Evolutionary conservation across 2,113 vertebrate genomes (phyloP).

Genomic region (Salvelinus namaycush): DNA sequence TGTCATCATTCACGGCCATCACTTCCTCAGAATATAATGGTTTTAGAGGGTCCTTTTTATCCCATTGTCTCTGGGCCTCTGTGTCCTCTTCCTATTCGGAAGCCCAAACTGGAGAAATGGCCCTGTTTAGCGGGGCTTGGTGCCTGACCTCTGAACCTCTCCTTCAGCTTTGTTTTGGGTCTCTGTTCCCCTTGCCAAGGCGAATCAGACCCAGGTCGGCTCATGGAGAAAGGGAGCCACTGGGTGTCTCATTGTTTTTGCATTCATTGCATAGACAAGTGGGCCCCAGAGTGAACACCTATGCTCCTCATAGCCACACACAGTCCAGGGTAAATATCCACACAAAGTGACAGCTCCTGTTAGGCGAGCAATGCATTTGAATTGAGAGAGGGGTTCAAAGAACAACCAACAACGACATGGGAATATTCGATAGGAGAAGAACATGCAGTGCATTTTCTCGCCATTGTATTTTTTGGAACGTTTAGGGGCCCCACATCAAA

Average conservation of each 20-base stretch:
- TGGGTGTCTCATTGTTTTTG: slow-evolving; percentile 78
- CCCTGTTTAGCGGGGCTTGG: slow-evolving; percentile 68
- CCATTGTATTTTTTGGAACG: slow-evolving; percentile 2
- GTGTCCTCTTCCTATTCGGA: slow-evolving; percentile 70
- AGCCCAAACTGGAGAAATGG: slow-evolving; percentile 66
- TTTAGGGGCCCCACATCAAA: neutral
- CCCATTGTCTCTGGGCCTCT: slow-evolving; percentile 78
- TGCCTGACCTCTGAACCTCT: slow-evolving; percentile 71
- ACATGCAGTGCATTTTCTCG: slow-evolving; percentile 51
- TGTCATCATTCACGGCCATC: slow-evolving; percentile 81
- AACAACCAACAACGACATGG: slow-evolving; percentile 58
- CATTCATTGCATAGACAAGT: slow-evolving; percentile 86
- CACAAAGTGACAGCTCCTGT: slow-evolving; percentile 79
- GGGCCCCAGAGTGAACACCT: slow-evolving; percentile 72
- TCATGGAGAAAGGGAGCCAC: slow-evolving; percentile 72
- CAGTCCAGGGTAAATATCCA: slow-evolving; percentile 75
- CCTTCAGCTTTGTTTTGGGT: slow-evolving; percentile 75
- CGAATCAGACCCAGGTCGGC: slow-evolving; percentile 74
- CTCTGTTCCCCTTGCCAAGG: slow-evolving; percentile 75
- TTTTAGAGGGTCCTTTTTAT: slow-evolving; percentile 84
- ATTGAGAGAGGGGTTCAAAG: slow-evolving; percentile 69
- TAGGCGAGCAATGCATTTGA: slow-evolving; percentile 79
- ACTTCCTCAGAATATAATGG: slow-evolving; percentile 87
- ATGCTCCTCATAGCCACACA: slow-evolving; percentile 67
- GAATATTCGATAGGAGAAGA: slow-evolving; percentile 61